Percentiles rank a stretch among this genome's conserved stretches.
These are phyloP conservation scores for Lasioglossum villosulum DNA, from an alignment of 2,888 invertebrate species.

Conservation along the genomic window DNA sequence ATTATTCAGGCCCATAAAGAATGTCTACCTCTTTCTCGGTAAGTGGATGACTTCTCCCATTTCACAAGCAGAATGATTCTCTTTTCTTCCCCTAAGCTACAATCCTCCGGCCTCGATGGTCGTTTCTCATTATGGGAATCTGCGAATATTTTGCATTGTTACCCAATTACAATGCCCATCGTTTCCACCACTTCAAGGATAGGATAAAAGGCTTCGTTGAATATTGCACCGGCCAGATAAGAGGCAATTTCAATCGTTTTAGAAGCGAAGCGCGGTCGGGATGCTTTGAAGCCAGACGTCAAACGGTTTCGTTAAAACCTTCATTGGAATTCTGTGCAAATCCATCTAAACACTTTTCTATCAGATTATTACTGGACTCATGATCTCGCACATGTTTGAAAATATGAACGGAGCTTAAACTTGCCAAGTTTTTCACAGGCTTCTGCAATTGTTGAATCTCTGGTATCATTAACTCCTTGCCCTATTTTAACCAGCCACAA, in stretches of 20 bases:
- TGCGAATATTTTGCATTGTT: conserved; percentile 8
- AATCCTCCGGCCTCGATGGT: background rate
- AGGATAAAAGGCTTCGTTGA: conserved; percentile 6
- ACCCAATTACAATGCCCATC: conserved; percentile 13
- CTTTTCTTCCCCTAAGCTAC: background rate
- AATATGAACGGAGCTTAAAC: background rate
- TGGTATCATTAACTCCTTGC: background rate
- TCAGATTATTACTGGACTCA: background rate
- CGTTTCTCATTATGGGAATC: conserved; percentile 8
- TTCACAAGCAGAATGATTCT: background rate
- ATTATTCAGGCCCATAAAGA: background rate
- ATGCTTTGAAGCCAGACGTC: background rate
- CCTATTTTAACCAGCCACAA: too few species aligned
- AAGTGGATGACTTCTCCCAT: conserved; percentile 5
- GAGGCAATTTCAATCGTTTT: conserved; percentile 13
- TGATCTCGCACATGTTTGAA: background rate
- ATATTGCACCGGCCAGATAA: conserved; percentile 4
- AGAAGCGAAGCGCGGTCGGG: background rate
- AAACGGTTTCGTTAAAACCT: background rate
- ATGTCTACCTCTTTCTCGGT: background rate
- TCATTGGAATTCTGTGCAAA: background rate
- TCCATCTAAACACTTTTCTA: background rate
- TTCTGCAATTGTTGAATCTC: background rate
- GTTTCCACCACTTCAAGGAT: background rate
- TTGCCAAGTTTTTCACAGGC: background rate